A percentile compares a stretch with the other conserved stretches of the same genome.
Conservation (phyloP, 2,797 vertebrate genomes). For the Onychomys leucogaster region DNA sequence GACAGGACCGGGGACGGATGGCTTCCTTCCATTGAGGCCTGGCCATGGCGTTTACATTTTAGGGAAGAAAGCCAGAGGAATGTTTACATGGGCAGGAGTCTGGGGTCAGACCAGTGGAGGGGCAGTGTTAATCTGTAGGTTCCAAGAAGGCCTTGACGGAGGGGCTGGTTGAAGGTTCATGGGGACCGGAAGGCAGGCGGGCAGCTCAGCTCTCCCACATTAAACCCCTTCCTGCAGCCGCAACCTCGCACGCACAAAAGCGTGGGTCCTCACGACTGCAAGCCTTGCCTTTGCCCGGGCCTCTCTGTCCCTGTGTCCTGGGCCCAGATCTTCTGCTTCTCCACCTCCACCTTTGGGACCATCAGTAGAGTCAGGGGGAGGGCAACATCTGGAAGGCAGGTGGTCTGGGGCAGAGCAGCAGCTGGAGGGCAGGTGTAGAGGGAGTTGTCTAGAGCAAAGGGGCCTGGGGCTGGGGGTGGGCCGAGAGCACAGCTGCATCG, state of each 20-base stretch:
- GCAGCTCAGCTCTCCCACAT: not conserved
- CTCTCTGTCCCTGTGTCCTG: not conserved
- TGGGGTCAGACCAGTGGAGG: constrained; percentile 69
- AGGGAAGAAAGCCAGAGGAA: constrained; percentile 88
- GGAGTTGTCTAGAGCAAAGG: constrained; percentile 59
- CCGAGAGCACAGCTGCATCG: constrained; percentile 71
- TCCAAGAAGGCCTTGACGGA: constrained; percentile 19
- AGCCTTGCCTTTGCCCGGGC: not conserved
- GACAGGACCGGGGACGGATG: constrained; percentile 90
- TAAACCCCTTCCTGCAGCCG: not conserved
- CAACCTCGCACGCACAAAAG: rapidly evolving
- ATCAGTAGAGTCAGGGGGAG: constrained; percentile 75
- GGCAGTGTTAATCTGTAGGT: constrained; percentile 33
- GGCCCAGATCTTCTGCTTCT: not conserved
- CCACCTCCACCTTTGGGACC: constrained; percentile 55
- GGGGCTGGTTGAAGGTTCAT: not conserved
- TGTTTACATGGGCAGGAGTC: constrained; percentile 89
- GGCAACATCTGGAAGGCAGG: constrained; percentile 81
- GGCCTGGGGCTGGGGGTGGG: constrained; percentile 69
- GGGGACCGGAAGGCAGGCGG: not conserved
- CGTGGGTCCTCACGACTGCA: not conserved
- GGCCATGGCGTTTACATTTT: constrained; percentile 90
- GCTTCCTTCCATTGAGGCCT: constrained; percentile 91
- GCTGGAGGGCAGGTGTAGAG: constrained; percentile 82
- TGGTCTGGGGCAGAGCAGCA: constrained; percentile 64